Conservation (phyloP, 2,113 vertebrate genomes). For the Poeciliopsis occidentalis region DNA sequence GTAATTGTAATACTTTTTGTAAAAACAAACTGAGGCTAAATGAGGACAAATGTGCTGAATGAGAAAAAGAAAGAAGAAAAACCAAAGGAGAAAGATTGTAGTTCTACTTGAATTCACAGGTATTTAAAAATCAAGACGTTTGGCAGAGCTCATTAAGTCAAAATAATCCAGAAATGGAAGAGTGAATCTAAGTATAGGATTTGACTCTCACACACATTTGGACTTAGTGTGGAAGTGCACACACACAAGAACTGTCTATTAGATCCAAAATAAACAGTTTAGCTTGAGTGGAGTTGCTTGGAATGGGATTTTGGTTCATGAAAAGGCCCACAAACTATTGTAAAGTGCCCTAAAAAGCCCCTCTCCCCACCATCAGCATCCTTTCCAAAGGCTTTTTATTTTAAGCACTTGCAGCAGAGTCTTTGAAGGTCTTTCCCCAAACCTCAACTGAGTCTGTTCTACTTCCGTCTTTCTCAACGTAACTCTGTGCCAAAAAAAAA, state of each 20-base stretch:
- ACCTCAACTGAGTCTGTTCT: slow-evolving; percentile 31
- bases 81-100: neutral
- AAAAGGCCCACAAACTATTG: slow-evolving; percentile 64
- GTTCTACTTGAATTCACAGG: slow-evolving; percentile 52
- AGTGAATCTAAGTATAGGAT: slow-evolving; percentile 36
- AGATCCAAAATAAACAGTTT: slow-evolving; percentile 62
- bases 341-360: slow-evolving; percentile 45
- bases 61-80: neutral
- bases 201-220: slow-evolving; percentile 11
- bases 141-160: slow-evolving; percentile 41
- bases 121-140: slow-evolving; percentile 42
- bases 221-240: slow-evolving; percentile 22
- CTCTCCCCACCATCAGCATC: slow-evolving; percentile 11
- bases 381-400: slow-evolving; percentile 35
- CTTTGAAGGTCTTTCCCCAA: slow-evolving; percentile 34
- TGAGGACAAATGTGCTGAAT: neutral
- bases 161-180: slow-evolving; percentile 53
- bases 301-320: slow-evolving; percentile 56
- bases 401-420: slow-evolving; percentile 35
- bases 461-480: slow-evolving; percentile 25
- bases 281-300: slow-evolving; percentile 30
- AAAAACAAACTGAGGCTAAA: neutral
- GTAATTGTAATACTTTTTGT: too few species aligned
- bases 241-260: slow-evolving; percentile 29
- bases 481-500: slow-evolving; percentile 1